These are phyloP conservation scores for Stenichneumon culpator DNA, from an alignment of 2,888 invertebrate genomes.

Conservation along the genomic window DNA sequence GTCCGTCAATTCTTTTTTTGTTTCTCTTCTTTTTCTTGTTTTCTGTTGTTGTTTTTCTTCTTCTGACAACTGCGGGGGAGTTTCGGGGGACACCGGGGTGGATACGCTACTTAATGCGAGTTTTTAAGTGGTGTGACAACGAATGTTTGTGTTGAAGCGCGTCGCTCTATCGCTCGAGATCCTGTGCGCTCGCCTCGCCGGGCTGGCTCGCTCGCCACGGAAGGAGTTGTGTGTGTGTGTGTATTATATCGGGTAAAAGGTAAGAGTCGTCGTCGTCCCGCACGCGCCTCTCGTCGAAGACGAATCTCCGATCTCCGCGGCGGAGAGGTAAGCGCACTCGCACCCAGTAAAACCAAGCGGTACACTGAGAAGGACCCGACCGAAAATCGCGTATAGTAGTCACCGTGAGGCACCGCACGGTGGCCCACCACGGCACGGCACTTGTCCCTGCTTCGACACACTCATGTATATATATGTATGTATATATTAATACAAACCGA, in stretches of 20 bases:
- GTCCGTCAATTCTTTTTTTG: conserved; percentile 28
- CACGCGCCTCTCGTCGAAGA: conserved; percentile 56
- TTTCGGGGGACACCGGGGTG: neutral
- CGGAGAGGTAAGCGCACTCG: conserved; percentile 22
- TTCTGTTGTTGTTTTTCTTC: conserved; percentile 6
- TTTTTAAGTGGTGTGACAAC: conserved; percentile 21
- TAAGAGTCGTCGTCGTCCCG: conserved; percentile 43
- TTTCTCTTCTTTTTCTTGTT: conserved; percentile 3
- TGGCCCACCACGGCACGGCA: conserved; percentile 66
- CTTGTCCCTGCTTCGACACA: conserved; percentile 57
- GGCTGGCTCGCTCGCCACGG: conserved; percentile 63
- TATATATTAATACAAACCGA: neutral
- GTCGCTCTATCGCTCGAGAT: conserved; percentile 60
- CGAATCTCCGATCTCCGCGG: conserved; percentile 52
- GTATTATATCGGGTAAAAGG: conserved; percentile 21
- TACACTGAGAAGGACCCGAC: conserved; percentile 26
- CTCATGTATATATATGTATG: conserved; percentile 21
- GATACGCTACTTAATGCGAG: conserved; percentile 7
- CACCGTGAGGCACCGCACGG: conserved; percentile 63
- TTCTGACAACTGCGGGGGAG: conserved; percentile 11
- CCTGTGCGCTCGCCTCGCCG: conserved; percentile 66
- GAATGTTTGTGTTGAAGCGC: conserved; percentile 52
- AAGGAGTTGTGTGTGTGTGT: conserved; percentile 35
- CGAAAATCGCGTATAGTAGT: conserved; percentile 32
- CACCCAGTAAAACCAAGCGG: conserved; percentile 27